Percentiles rank a stretch among this genome's conserved stretches.
Conservation (phyloP, 2,113 vertebrate species). For the Clarias macrocephalus region DNA sequence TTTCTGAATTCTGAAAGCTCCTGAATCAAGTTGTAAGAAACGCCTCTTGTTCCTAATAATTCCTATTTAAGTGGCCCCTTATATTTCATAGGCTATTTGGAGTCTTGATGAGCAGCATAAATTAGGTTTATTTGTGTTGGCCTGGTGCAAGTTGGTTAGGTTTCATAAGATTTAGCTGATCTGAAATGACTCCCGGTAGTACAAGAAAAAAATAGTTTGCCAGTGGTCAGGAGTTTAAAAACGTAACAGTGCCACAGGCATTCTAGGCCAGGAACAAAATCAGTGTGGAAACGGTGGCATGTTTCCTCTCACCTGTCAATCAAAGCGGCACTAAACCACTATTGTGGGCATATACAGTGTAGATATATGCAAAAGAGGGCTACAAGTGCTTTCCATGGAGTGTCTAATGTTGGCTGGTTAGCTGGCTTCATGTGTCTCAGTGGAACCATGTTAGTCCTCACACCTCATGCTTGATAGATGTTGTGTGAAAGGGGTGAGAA, state of each 20-base stretch:
- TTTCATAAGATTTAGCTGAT: slow-evolving; percentile 2
- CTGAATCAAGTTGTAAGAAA: neutral
- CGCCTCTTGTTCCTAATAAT: neutral
- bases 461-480: neutral
- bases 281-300: neutral
- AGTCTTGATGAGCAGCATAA: neutral
- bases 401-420: neutral
- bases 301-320: neutral
- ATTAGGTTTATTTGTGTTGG: neutral
- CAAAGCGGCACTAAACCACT: neutral
- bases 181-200: neutral
- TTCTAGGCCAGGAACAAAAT: neutral
- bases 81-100: neutral
- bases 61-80: neutral
- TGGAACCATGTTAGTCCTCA: neutral
- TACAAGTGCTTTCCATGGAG: neutral
- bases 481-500: neutral
- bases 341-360: neutral
- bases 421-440: neutral
- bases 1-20: neutral
- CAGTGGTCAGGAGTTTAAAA: neutral
- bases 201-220: too few species aligned
- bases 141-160: neutral
- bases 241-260: neutral
- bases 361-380: neutral